These are phyloP conservation scores for Luscinia megarhynchos DNA, from an alignment of 2,797 vertebrate species.

Conservation along the genomic window DNA sequence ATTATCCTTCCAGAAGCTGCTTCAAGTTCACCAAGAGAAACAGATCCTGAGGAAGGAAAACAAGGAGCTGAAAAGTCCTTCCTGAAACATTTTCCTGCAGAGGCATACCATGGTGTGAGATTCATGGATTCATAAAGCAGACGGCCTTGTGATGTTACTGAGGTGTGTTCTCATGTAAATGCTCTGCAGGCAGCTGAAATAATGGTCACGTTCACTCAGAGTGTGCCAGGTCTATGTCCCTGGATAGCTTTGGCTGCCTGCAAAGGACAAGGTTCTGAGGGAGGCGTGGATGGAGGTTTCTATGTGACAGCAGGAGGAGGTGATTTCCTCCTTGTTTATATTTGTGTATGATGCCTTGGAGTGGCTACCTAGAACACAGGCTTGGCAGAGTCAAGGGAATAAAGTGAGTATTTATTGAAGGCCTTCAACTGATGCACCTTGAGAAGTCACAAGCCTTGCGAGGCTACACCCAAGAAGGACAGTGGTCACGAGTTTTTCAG, in stretches of 20 bases:
- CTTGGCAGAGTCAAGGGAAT: not conserved
- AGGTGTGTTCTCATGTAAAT: not conserved
- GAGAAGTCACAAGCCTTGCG: not conserved
- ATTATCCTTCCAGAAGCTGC: not conserved
- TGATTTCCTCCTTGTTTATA: not conserved
- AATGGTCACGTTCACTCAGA: not conserved
- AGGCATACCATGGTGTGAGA: not conserved
- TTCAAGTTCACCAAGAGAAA: not conserved
- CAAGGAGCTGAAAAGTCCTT: not conserved
- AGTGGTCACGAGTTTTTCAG: not conserved
- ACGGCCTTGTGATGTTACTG: not conserved
- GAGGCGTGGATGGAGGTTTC: not conserved
- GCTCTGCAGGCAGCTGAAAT: not conserved
- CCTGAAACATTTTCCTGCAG: not conserved
- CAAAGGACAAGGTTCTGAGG: not conserved
- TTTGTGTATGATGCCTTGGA: not conserved
- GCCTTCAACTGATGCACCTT: not conserved
- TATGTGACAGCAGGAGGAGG: not conserved
- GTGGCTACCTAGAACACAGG: not conserved
- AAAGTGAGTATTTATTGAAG: not conserved
- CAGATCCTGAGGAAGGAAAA: not conserved
- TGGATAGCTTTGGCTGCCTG: not conserved
- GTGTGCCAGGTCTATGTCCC: too few species aligned
- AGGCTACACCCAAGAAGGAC: too few species aligned
- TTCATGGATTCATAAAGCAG: accelerated